Evolutionary conservation across 2,888 invertebrate genomes (phyloP), one percentile per base, ranked within the genome.

Genomic region (Sarcophaga subvicina): DNA sequence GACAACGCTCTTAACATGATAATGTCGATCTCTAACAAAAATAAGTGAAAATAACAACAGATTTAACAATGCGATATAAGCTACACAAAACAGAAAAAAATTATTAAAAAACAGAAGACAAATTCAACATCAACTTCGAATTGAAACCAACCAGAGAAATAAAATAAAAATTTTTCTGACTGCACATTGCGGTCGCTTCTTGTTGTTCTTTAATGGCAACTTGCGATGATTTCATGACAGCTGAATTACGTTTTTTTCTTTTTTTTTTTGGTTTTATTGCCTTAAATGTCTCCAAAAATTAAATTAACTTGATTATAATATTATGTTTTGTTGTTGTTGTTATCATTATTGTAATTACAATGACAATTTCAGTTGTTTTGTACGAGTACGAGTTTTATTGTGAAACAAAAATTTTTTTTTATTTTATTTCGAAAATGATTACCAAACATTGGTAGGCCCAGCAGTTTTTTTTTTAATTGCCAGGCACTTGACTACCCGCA

Each of bases 231-330:
- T 83, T 77, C 71, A 77, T 83, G 71, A 72, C 71, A 66, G 20
- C 70, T 84, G 70, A 70, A 54, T 71, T 22, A 22, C 22, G 22
- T 22, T 22, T 22, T 22, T 22, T 22, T 22, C 1, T 22, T 22
- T 22, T 22, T 20, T 20, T 20, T 22, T 22, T 47, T 64, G n/a
- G 62, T 60, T 11, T 60, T 72, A 54, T 83, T 64, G 54, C n/a
- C n/a, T 67, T 47, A 54, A 54, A 54, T 66, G 67, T 69, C 60
- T 78, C 77, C 76, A 83, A 86, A 82, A 82, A 80, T 80, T 59
- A 86, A 86, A 83, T 86, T 86, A 86, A 83, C 83, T 80, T 79
- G 70, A 79, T 82, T 79, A 25, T 71, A 69, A 64, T 37, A 37
- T 37, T 54, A 17, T 54, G 14, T 12, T 12, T 14, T 37, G 37